Percentiles rank a stretch among this genome's conserved stretches.
phyloP scores from a whole-genome alignment of 2,113 vertebrate species.

The Platycercus adscitus region DNA sequence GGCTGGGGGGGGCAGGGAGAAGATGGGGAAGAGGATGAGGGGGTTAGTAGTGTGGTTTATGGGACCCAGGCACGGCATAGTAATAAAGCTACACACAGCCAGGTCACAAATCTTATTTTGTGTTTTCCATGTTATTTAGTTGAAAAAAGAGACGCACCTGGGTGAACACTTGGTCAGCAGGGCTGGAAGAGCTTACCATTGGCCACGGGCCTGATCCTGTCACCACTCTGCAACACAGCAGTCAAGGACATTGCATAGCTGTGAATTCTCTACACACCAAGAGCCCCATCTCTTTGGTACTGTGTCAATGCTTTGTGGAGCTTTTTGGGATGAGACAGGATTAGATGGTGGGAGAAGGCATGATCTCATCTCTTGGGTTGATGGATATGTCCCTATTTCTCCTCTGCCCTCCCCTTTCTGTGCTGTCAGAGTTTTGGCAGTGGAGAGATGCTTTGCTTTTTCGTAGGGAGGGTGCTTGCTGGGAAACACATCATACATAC shows the following conservation, averaged over 20 bases:
- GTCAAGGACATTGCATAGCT: neutral
- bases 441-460: neutral
- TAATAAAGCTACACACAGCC: neutral
- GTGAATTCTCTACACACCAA: neutral
- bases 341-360: neutral
- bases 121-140: neutral
- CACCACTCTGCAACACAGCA: neutral
- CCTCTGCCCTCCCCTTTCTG: neutral
- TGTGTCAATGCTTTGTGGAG: neutral
- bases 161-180: neutral
- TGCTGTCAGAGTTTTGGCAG: neutral
- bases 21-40: neutral
- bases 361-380: neutral
- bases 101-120: neutral
- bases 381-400: neutral
- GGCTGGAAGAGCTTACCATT: neutral
- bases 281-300: neutral
- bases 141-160: neutral
- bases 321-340: neutral
- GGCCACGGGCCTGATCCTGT: neutral
- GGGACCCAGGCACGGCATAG: neutral
- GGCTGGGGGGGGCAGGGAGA: neutral
- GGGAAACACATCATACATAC: fast-evolving
- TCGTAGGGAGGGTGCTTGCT: neutral
- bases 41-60: neutral